A percentile compares a stretch with the other conserved stretches of the same genome.
Conservation (phyloP, 2,113 vertebrate species). For the Lanius collurio region DNA sequence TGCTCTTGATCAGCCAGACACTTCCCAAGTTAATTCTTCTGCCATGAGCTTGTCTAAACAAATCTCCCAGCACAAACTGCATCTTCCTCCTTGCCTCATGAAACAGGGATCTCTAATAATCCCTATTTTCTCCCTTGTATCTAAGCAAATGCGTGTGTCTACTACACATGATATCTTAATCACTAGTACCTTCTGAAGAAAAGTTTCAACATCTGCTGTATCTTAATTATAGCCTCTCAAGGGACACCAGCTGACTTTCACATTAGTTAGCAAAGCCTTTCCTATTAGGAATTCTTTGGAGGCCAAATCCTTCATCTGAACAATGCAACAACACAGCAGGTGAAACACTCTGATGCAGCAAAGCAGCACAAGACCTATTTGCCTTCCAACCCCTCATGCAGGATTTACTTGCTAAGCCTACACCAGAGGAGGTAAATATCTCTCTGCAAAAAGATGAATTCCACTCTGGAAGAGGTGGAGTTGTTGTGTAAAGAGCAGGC, state of each 20-base stretch:
- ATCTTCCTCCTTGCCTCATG: neutral
- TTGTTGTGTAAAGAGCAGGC: neutral
- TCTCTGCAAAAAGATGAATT: neutral
- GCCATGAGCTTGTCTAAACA: neutral
- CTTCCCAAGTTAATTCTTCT: neutral
- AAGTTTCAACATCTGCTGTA: constrained; percentile 38
- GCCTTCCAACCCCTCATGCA: neutral
- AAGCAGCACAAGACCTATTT: neutral
- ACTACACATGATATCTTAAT: constrained; percentile 5
- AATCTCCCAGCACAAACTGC: neutral
- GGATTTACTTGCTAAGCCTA: neutral
- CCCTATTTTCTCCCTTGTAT: neutral
- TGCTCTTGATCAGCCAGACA: neutral
- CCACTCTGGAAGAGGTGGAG: neutral
- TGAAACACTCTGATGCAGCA: neutral
- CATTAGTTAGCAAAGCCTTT: constrained; percentile 36
- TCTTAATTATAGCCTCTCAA: constrained; percentile 46
- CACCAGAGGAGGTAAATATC: neutral
- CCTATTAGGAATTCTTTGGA: neutral
- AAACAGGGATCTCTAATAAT: neutral
- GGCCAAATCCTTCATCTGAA: neutral
- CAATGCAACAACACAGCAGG: neutral
- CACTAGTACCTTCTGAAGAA: neutral
- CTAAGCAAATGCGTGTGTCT: neutral
- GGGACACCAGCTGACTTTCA: constrained; percentile 17